phyloP scores from a whole-genome alignment of 1,140 invertebrate genomes.

The Panagrolaimus sp. region DNA sequence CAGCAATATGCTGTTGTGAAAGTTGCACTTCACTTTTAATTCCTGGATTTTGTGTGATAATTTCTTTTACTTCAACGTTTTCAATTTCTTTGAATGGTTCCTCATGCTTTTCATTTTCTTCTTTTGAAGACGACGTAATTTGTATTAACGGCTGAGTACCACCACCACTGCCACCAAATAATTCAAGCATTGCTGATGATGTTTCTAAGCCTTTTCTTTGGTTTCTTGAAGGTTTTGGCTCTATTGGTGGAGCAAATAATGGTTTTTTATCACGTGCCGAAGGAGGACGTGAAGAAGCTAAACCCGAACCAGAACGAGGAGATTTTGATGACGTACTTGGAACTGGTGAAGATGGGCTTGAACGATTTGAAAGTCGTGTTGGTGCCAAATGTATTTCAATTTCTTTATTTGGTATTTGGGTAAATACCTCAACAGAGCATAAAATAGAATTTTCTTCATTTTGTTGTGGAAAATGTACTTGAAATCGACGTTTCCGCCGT shows the following conservation, averaged over 20 bases:
- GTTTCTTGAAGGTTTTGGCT: slow-evolving; percentile 16
- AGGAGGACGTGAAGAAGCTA: not conserved
- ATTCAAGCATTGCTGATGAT: slow-evolving; percentile 44
- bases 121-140: no score
- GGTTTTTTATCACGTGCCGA: slow-evolving; percentile 25
- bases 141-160: slow-evolving; percentile 14
- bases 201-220: slow-evolving; percentile 34
- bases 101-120: no score
- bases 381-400: not conserved
- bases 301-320: not conserved
- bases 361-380: not conserved
- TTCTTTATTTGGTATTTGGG: not conserved
- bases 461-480: no score
- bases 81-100: no score
- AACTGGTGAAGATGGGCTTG: not conserved
- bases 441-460: not conserved
- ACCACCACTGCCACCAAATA: no score
- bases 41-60: no score
- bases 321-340: slow-evolving; percentile 17
- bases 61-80: no score
- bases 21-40: no score
- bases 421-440: slow-evolving; percentile 7
- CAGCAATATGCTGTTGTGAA: no score
- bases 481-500: slow-evolving; percentile 12
- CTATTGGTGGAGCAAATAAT: slow-evolving; percentile 14